These are phyloP conservation scores for Denticeps clupeoides DNA, from an alignment of 2,797 vertebrate genomes.

Conservation along the genomic window DNA sequence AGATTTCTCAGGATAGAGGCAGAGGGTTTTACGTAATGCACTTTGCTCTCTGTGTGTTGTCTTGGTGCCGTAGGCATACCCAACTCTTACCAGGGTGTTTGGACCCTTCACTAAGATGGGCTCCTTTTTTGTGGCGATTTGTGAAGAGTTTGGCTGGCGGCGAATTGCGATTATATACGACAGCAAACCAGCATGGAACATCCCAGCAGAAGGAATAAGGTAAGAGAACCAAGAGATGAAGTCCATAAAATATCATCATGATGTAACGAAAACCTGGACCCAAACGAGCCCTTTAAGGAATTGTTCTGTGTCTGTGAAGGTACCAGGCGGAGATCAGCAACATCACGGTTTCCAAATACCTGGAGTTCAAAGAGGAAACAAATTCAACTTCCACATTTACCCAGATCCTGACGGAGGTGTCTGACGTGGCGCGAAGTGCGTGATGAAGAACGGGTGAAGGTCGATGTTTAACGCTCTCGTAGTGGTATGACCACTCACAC, in stretches of 20 bases:
- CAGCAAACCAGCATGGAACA: constrained; percentile 16
- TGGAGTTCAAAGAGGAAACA: constrained; percentile 16
- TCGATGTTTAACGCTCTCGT: too few species aligned
- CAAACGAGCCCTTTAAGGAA: not conserved
- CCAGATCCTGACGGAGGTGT: constrained; percentile 19
- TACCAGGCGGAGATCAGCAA: constrained; percentile 32
- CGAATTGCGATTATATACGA: constrained; percentile 29
- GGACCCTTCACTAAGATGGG: constrained; percentile 39
- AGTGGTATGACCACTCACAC: too few species aligned
- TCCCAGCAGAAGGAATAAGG: constrained; percentile 33
- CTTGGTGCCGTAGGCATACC: constrained; percentile 22
- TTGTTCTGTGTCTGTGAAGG: constrained; percentile 15
- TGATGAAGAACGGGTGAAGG: too few species aligned
- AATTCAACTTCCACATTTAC: constrained; percentile 9
- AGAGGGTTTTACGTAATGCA: not conserved
- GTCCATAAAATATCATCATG: not conserved
- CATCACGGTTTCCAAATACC: constrained; percentile 31
- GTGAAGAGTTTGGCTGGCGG: constrained; percentile 33
- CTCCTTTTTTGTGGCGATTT: constrained; percentile 35
- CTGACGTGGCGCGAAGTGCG: constrained; percentile 27
- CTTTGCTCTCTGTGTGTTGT: not conserved
- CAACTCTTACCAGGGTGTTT: constrained; percentile 35
- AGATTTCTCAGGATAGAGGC: constrained; percentile 36
- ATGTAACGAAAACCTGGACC: not conserved
- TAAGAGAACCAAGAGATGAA: not conserved